Percentiles rank a stretch among this genome's conserved stretches.
Evolutionary conservation across 2,113 vertebrate species (phyloP).

Genomic region (Thinocorus orbignyianus): DNA sequence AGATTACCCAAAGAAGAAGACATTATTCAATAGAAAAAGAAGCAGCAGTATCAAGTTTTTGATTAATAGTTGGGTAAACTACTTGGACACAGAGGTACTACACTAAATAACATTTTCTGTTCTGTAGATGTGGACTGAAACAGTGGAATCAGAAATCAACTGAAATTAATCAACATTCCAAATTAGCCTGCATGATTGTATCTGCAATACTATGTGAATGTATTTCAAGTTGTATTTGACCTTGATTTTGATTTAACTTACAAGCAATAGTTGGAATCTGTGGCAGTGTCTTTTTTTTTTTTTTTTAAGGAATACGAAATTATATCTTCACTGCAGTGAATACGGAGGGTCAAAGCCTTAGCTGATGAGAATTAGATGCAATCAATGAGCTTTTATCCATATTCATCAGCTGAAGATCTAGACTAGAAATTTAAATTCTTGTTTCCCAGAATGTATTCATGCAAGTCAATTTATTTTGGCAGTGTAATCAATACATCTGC

Average conservation of each 20-base stretch:
- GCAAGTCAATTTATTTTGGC: conserved; percentile 37
- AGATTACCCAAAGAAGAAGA: not conserved
- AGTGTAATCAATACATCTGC: conserved; percentile 33
- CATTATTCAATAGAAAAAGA: not conserved
- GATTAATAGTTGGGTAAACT: not conserved
- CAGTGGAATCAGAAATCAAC: not conserved
- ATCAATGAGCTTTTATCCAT: conserved; percentile 54
- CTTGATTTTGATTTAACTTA: conserved; percentile 33
- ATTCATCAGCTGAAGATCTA: conserved; percentile 51
- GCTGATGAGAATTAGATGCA: conserved; percentile 57
- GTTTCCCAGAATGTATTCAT: conserved; percentile 45
- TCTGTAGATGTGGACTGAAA: not conserved
- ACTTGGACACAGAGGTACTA: not conserved
- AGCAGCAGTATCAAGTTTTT: not conserved
- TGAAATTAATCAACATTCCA: not conserved
- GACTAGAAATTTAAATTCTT: conserved; percentile 60
- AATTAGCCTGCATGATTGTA: not conserved
- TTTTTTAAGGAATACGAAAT: not conserved
- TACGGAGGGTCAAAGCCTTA: conserved; percentile 20
- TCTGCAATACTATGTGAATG: not conserved
- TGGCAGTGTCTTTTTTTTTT: not conserved
- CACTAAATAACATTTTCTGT: not conserved
- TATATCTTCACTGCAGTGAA: not conserved
- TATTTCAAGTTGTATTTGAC: not conserved
- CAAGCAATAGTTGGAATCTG: not conserved